Evolutionary conservation across 1,140 invertebrate species (phyloP).

Genomic region (Habropoda laboriosa): DNA sequence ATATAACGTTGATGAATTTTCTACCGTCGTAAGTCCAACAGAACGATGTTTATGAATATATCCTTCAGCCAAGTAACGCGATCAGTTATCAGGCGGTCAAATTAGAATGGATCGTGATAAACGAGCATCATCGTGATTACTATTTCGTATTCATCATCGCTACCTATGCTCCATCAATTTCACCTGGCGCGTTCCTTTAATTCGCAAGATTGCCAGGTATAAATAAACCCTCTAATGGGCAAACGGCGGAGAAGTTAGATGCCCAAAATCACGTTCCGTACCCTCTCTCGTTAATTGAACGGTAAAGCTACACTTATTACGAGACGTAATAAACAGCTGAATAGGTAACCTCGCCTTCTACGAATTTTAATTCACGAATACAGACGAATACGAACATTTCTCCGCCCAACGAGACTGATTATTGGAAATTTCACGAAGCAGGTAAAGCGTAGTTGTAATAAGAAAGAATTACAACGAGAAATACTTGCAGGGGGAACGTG

Average conservation of each 20-base stretch:
- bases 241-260: background rate
- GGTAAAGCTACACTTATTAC: no score
- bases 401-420: no score
- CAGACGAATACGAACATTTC: no score
- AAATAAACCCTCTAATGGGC: background rate
- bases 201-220: background rate
- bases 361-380: no score
- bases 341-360: no score
- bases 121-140: conserved; percentile 19
- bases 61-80: conserved; percentile 1
- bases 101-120: conserved; percentile 12
- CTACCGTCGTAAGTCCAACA: background rate
- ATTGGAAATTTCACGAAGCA: no score
- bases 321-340: no score
- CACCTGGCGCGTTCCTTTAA: background rate
- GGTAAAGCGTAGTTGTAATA: no score
- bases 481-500: background rate
- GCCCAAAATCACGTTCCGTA: no score
- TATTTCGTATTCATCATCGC: conserved; percentile 12
- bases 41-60: background rate
- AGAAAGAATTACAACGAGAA: background rate
- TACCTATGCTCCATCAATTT: conserved; percentile 9
- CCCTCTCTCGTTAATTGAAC: no score
- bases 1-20: background rate
- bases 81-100: conserved; percentile 10